Evolutionary conservation across 2,888 invertebrate species (phyloP).

Genomic region (Lordiphosa fenestrarum): DNA sequence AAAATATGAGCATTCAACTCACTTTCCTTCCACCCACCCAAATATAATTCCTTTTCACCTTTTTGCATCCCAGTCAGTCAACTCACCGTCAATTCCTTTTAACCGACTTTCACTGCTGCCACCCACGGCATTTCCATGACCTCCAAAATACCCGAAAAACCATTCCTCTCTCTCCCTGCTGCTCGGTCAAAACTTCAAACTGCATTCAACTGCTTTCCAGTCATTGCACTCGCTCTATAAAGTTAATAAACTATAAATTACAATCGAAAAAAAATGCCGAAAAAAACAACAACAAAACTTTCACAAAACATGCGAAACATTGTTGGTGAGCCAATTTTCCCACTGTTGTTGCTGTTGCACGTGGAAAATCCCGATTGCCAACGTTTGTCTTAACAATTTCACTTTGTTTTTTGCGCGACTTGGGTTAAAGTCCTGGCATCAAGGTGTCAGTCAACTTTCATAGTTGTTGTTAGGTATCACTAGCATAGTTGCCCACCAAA

Average conservation of each 20-base stretch:
- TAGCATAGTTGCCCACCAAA: constrained; percentile 72
- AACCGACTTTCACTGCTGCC: constrained; percentile 65
- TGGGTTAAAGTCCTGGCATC: constrained; percentile 74
- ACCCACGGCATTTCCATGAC: constrained; percentile 65
- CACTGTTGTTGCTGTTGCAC: constrained; percentile 35
- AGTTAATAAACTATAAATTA: constrained; percentile 75
- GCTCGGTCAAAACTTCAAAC: neutral
- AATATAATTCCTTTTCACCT: constrained; percentile 12
- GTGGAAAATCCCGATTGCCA: constrained; percentile 61
- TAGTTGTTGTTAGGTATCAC: constrained; percentile 54
- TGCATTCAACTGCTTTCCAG: constrained; percentile 46
- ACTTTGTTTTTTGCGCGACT: constrained; percentile 53
- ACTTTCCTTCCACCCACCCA: constrained; percentile 1
- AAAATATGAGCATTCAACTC: neutral
- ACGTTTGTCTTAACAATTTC: constrained; percentile 56
- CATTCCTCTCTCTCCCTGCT: constrained; percentile 1
- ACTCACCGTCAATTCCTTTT: constrained; percentile 29
- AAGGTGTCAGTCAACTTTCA: constrained; percentile 75
- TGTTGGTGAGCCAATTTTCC: constrained; percentile 56
- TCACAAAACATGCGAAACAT: constrained; percentile 47
- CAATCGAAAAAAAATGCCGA: constrained; percentile 59
- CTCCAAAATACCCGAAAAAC: constrained; percentile 46
- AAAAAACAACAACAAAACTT: constrained; percentile 66
- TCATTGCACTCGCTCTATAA: constrained; percentile 69
- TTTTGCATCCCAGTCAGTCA: constrained; percentile 31